Evolutionary conservation across 2,113 vertebrate genomes (phyloP).

Genomic region (Myanophis thanlyinensis): DNA sequence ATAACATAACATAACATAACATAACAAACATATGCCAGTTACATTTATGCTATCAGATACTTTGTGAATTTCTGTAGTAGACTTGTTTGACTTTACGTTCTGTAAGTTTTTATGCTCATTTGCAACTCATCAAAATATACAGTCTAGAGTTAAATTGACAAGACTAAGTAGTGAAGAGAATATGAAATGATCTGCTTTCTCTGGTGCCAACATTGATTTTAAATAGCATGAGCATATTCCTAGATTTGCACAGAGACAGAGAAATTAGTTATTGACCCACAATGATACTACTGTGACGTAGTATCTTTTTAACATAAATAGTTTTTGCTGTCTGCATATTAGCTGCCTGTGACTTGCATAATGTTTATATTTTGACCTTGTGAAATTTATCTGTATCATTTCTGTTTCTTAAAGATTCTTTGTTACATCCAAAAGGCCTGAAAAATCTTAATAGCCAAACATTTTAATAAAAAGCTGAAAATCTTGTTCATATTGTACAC

Average conservation of each 20-base stretch:
- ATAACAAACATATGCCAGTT: no score
- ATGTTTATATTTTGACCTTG: conserved; percentile 6
- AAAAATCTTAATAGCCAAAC: not conserved
- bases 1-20: no score
- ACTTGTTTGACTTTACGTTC: not conserved
- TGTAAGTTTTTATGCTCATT: not conserved
- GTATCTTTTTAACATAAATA: not conserved
- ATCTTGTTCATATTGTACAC: not conserved
- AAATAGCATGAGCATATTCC: not conserved
- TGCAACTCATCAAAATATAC: not conserved
- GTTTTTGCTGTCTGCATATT: not conserved
- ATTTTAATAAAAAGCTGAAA: not conserved
- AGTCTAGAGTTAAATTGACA: not conserved
- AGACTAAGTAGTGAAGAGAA: fast-evolving
- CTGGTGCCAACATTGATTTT: not conserved
- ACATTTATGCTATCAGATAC: not conserved
- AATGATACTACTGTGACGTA: not conserved
- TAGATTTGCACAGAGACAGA: not conserved
- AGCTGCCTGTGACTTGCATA: not conserved
- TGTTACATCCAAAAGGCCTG: not conserved
- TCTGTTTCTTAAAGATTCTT: not conserved
- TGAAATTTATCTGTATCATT: not conserved
- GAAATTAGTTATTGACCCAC: not conserved
- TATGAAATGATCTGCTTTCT: not conserved
- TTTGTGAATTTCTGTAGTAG: not conserved